A percentile compares a stretch with the other conserved stretches of the same genome.
Evolutionary conservation across 2,888 invertebrate species (phyloP).

Genomic region (Peribatodes rhomboidaria): DNA sequence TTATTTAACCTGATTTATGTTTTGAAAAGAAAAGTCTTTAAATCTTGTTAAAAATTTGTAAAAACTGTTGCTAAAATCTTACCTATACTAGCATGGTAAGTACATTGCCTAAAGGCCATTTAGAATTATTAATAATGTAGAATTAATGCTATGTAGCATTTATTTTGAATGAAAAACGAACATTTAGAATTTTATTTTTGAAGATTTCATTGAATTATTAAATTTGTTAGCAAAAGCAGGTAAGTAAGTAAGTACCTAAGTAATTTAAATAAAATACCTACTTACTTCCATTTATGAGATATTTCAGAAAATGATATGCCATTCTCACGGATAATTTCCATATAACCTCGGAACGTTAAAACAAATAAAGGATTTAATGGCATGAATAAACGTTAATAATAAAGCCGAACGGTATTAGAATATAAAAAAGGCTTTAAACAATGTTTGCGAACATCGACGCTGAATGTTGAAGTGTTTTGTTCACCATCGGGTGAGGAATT

Average conservation of each 20-base stretch:
- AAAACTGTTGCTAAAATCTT: too few species aligned
- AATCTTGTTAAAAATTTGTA: not conserved
- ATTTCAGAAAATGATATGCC: not conserved
- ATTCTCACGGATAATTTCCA: constrained; percentile 36
- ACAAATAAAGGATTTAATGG: constrained; percentile 34
- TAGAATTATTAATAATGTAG: too few species aligned
- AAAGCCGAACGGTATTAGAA: constrained; percentile 51
- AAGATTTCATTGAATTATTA: too few species aligned
- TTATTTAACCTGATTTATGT: not conserved
- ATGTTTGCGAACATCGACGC: constrained; percentile 53
- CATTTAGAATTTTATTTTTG: too few species aligned
- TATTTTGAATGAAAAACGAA: too few species aligned
- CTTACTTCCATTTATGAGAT: too few species aligned
- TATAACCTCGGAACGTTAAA: constrained; percentile 28
- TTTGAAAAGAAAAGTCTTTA: not conserved
- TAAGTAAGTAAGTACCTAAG: too few species aligned
- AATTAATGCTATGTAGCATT: too few species aligned
- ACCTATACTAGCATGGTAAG: too few species aligned
- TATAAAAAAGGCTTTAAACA: constrained; percentile 52
- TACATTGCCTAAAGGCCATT: too few species aligned
- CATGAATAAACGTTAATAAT: constrained; percentile 26
- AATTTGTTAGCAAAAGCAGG: too few species aligned
- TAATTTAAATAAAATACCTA: too few species aligned
- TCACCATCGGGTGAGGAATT: constrained; percentile 57
- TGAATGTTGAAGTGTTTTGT: constrained; percentile 55